A percentile compares a stretch with the other conserved stretches of the same genome.
Conservation (phyloP, 2,888 invertebrate genomes). For the Chrysotoxum bicinctum region DNA sequence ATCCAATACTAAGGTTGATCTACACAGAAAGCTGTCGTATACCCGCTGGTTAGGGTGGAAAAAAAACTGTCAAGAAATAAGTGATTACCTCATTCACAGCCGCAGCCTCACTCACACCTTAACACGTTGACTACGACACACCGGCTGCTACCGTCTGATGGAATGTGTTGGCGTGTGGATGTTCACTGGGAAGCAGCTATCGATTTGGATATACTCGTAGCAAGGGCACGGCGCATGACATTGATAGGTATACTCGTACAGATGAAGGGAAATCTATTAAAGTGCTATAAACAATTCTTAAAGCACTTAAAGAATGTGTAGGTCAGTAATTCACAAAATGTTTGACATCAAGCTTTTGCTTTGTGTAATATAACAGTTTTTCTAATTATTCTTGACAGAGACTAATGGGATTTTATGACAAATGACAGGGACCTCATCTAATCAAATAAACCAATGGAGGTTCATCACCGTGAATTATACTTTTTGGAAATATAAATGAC, state of each 20-base stretch:
- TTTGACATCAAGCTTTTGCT: background rate
- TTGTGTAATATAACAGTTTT: background rate
- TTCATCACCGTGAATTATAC: too few species aligned
- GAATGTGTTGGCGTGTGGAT: constrained; percentile 8
- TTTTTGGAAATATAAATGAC: too few species aligned
- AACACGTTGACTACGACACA: background rate
- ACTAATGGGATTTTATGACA: too few species aligned
- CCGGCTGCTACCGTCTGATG: background rate
- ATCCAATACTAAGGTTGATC: constrained; percentile 26
- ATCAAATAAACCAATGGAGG: too few species aligned
- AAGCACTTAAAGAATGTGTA: constrained; percentile 20
- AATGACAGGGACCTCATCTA: too few species aligned
- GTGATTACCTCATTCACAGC: constrained; percentile 32
- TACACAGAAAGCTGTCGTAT: constrained; percentile 26
- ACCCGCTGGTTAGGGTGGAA: background rate
- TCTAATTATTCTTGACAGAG: background rate
- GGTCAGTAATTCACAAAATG: constrained; percentile 5
- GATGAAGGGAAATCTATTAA: constrained; percentile 27
- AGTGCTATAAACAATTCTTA: constrained; percentile 19
- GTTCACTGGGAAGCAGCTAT: constrained; percentile 6
- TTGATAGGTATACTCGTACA: constrained; percentile 6
- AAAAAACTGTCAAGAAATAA: constrained; percentile 9
- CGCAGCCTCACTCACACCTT: constrained; percentile 1
- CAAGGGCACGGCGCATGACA: constrained; percentile 47
- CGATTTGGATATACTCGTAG: constrained; percentile 19